Evolutionary conservation across 2,888 invertebrate genomes (phyloP).

Genomic region (Agrilus cyanescens): DNA sequence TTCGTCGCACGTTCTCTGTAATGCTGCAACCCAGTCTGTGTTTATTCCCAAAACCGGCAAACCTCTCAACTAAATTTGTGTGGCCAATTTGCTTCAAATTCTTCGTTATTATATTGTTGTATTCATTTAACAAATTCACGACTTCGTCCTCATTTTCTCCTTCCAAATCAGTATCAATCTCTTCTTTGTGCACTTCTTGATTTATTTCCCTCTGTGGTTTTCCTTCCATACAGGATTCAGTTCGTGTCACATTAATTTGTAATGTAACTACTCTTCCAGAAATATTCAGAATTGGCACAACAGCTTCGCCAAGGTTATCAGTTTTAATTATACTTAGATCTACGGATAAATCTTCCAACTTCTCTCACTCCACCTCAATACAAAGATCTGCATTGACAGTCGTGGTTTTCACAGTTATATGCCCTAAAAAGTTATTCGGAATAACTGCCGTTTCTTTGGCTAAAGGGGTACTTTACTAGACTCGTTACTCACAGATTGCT

Average conservation of each 20-base stretch:
- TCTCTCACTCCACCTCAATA: conserved; percentile 12
- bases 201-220: background rate
- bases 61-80: background rate
- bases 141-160: no score
- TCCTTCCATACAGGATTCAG: conserved; percentile 4
- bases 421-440: conserved; percentile 11
- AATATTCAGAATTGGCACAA: conserved; percentile 10
- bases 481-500: background rate
- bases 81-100: no score
- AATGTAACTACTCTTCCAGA: conserved; percentile 1
- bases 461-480: conserved; percentile 3
- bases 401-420: conserved; percentile 8
- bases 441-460: conserved; percentile 6
- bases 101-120: no score
- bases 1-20: background rate
- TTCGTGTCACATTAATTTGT: conserved; percentile 2
- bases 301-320: conserved; percentile 9
- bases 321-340: conserved; percentile 12
- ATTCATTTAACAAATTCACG: no score
- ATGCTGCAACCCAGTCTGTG: conserved; percentile 13
- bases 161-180: no score
- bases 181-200: no score
- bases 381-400: conserved; percentile 7
- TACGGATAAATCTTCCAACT: conserved; percentile 10
- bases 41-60: conserved; percentile 11